These are phyloP conservation scores for Bombus difficillimus DNA, from an alignment of 1,140 invertebrate species.

Conservation along the genomic window DNA sequence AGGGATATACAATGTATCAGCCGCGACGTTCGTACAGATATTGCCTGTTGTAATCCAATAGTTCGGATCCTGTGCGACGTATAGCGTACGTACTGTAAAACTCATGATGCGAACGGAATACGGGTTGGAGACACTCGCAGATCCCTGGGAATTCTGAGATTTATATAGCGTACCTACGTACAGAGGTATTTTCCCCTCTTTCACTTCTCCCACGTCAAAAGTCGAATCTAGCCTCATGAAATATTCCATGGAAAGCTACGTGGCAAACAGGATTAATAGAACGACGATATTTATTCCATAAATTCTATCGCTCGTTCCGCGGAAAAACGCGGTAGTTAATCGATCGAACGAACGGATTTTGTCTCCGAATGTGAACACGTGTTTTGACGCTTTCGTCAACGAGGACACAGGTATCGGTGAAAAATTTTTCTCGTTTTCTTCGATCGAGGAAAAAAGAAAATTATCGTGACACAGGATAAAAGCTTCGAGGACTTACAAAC, in stretches of 20 bases:
- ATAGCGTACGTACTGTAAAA: constrained; percentile 43
- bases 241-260: background rate
- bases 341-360: background rate
- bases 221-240: background rate
- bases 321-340: background rate
- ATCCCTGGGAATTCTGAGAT: constrained; percentile 42
- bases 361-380: background rate
- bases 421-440: background rate
- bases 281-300: background rate
- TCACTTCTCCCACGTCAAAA: background rate
- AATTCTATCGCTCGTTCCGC: background rate
- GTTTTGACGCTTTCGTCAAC: background rate
- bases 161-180: background rate
- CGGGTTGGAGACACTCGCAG: constrained; percentile 36
- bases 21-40: constrained; percentile 48
- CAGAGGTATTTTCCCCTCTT: background rate
- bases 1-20: constrained; percentile 44
- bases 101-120: constrained; percentile 53
- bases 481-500: constrained; percentile 52
- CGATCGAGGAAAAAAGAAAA: background rate
- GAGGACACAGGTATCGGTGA: background rate
- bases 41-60: constrained; percentile 62
- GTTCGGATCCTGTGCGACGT: constrained; percentile 53
- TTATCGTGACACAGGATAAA: constrained; percentile 47
- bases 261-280: no score